phyloP scores from a whole-genome alignment of 1,140 invertebrate species.

The Drosophila suzukii region DNA sequence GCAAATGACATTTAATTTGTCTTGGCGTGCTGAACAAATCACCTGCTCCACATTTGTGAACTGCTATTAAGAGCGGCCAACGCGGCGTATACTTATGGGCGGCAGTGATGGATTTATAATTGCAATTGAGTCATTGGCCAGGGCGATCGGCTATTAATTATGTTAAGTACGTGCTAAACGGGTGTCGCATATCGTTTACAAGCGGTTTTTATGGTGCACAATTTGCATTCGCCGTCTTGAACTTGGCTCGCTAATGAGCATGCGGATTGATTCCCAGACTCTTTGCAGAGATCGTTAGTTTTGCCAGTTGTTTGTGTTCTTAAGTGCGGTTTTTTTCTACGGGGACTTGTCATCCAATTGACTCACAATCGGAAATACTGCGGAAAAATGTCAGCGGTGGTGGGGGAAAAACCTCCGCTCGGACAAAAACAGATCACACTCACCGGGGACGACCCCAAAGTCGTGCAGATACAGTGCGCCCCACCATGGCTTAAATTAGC shows the following conservation, averaged over 20 bases:
- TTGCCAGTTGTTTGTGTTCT: constrained; percentile 8
- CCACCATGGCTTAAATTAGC: constrained; percentile 61
- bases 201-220: constrained; percentile 31
- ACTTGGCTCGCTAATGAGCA: constrained; percentile 33
- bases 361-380: constrained; percentile 74
- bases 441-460: constrained; percentile 32
- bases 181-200: constrained; percentile 44
- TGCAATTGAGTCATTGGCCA: constrained; percentile 55
- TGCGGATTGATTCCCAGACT: constrained; percentile 21
- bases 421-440: constrained; percentile 23
- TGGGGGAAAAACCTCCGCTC: constrained; percentile 21
- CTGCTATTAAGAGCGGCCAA: constrained; percentile 9
- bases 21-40: constrained; percentile 51
- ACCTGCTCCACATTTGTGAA: constrained; percentile 17
- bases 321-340: constrained; percentile 19
- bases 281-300: constrained; percentile 32
- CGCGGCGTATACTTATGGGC: constrained; percentile 25
- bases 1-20: constrained; percentile 77
- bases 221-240: constrained; percentile 38
- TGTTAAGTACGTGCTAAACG: constrained; percentile 51
- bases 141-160: constrained; percentile 53
- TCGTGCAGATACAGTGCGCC: constrained; percentile 50
- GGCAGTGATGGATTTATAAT: constrained; percentile 68
- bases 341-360: constrained; percentile 68
- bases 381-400: constrained; percentile 22